Conservation (phyloP, 2,888 invertebrate genomes). For the Volucella zonaria region DNA sequence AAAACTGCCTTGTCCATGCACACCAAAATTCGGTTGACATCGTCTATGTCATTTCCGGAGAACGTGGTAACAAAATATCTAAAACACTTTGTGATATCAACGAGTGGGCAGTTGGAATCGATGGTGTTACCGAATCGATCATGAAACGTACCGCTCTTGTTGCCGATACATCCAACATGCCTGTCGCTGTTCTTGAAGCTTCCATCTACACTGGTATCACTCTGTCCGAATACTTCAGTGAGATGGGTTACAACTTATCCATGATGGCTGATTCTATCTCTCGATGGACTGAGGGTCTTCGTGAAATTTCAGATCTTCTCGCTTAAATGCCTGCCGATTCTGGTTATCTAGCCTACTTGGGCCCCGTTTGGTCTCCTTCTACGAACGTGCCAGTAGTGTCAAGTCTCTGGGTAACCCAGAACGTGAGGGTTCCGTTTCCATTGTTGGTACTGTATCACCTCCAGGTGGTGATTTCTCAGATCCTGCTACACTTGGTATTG, state of each 20-base stretch:
- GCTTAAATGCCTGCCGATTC: constrained; percentile 99
- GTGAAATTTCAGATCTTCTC: constrained; percentile 99
- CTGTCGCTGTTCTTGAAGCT: constrained; percentile 96
- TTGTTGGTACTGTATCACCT: constrained; percentile 88
- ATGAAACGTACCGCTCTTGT: too few species aligned
- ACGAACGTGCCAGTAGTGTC: constrained; percentile 99
- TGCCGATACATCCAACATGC: too few species aligned
- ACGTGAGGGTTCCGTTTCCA: constrained; percentile 98
- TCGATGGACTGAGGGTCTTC: constrained; percentile 99
- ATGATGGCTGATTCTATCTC: constrained; percentile 99
- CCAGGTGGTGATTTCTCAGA: too few species aligned
- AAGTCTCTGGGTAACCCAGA: constrained; percentile 99
- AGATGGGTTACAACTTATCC: constrained; percentile 99
- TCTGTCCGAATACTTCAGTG: constrained; percentile 98
- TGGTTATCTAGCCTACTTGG: constrained; percentile 99
- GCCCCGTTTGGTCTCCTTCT: constrained; percentile 88
- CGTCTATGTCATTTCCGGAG: constrained; percentile 99
- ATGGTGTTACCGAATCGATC: too few species aligned
- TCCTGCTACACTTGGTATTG: too few species aligned
- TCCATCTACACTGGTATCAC: constrained; percentile 99
- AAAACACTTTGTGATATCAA: too few species aligned
- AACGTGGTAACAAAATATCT: constrained; percentile 93
- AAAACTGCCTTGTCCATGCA: too few species aligned
- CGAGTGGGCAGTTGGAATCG: too few species aligned
- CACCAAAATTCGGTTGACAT: too few species aligned